Evolutionary conservation across 1,140 invertebrate species (phyloP).

Genomic region (Nasonia giraulti): DNA sequence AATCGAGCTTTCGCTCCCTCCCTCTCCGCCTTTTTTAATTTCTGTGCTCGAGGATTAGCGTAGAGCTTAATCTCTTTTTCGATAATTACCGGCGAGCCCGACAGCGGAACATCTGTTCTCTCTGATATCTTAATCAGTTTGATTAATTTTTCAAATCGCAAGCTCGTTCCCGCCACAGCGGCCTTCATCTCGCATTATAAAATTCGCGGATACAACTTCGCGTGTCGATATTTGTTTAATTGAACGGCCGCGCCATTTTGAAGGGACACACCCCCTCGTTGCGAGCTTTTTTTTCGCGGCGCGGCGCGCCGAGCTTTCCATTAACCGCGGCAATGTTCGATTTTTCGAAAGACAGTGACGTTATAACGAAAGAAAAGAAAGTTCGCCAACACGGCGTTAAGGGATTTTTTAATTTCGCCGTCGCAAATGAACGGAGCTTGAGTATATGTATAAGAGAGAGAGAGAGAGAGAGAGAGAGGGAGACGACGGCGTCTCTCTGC

Average conservation of each 20-base stretch:
- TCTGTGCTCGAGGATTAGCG: background rate
- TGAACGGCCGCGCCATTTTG: constrained; percentile 50
- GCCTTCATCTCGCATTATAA: background rate
- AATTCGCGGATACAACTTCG: too few species aligned
- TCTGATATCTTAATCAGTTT: background rate
- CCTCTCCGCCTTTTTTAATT: background rate
- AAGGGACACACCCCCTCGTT: constrained; percentile 44
- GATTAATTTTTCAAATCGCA: constrained; percentile 7
- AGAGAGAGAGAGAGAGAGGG: too few species aligned
- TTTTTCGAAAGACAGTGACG: background rate
- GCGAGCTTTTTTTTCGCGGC: constrained; percentile 9
- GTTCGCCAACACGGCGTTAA: background rate
- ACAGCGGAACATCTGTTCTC: background rate
- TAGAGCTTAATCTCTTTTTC: background rate
- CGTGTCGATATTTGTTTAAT: constrained; percentile 55
- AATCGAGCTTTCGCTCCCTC: background rate
- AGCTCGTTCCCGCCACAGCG: background rate
- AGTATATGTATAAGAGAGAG: background rate
- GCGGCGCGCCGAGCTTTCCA: background rate
- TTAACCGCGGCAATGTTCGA: constrained; percentile 13
- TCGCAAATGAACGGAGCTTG: constrained; percentile 21
- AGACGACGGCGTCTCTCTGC: background rate
- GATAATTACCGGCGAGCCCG: background rate
- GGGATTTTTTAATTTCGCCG: constrained; percentile 47
- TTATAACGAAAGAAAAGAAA: background rate